Evolutionary conservation across 2,888 invertebrate genomes (phyloP).

Genomic region (Syrista parreyssii): DNA sequence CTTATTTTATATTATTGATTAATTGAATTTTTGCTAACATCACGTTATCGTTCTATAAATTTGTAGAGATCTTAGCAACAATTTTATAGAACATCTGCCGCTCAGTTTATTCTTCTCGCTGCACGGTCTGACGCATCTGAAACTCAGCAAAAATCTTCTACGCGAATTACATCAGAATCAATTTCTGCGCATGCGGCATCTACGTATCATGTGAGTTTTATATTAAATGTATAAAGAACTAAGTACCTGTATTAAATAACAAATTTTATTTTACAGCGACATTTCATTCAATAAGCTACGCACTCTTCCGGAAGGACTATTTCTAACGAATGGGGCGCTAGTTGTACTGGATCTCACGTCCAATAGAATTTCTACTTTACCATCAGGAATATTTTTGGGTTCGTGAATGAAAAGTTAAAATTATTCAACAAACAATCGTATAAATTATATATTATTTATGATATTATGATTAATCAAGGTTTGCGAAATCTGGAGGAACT

Average conservation of each 20-base stretch:
- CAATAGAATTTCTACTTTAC: conserved; percentile 77
- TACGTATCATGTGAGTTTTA: conserved; percentile 56
- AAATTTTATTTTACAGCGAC: conserved; percentile 57
- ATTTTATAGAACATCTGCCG: conserved; percentile 58
- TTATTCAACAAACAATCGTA: background rate
- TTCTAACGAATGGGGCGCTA: conserved; percentile 58
- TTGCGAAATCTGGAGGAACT: conserved; percentile 75
- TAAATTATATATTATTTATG: background rate
- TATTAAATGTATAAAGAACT: background rate
- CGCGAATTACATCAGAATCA: conserved; percentile 55
- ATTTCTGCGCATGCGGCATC: conserved; percentile 51
- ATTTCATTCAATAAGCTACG: conserved; percentile 75
- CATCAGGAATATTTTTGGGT: conserved; percentile 71
- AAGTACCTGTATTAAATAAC: background rate
- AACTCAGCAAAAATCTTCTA: conserved; percentile 55
- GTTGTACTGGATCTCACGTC: conserved; percentile 78
- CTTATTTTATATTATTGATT: background rate
- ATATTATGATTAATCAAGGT: conserved; percentile 27
- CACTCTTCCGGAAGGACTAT: conserved; percentile 72
- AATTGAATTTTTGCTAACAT: background rate
- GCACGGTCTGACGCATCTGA: conserved; percentile 51
- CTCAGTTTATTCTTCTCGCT: conserved; percentile 56
- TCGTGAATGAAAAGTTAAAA: conserved; percentile 61
- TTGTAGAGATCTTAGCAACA: conserved; percentile 57
- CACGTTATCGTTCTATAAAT: conserved; percentile 6